Percentiles rank a stretch among this genome's conserved stretches.
Evolutionary conservation across 2,888 invertebrate species (phyloP).

Genomic region (Trissolcus japonicus): DNA sequence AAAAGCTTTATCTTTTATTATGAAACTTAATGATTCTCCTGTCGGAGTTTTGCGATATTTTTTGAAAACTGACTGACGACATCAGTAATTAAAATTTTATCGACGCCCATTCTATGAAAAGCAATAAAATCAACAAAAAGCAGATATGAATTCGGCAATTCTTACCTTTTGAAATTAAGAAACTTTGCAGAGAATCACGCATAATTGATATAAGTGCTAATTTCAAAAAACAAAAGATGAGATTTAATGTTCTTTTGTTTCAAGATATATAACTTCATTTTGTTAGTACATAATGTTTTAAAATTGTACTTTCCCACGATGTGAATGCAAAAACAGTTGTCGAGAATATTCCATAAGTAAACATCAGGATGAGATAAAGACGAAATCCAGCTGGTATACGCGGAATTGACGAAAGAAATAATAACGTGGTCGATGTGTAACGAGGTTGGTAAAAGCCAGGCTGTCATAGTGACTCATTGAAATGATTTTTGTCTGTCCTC

Average conservation of each 20-base stretch:
- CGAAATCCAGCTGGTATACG: constrained; percentile 12
- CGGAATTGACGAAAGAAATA: constrained; percentile 9
- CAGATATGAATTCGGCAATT: constrained; percentile 16
- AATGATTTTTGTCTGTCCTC: constrained; percentile 47
- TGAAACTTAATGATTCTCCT: neutral
- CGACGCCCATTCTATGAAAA: constrained; percentile 18
- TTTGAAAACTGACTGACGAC: constrained; percentile 24
- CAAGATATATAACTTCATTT: too few species aligned
- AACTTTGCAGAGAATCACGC: neutral
- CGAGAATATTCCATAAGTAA: constrained; percentile 14
- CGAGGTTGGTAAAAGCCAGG: constrained; percentile 15
- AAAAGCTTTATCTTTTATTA: neutral
- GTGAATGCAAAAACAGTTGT: neutral
- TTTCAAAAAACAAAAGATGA: too few species aligned
- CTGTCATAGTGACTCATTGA: constrained; percentile 53
- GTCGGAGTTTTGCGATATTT: neutral
- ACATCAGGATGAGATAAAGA: constrained; percentile 12
- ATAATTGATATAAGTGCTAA: neutral
- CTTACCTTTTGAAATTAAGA: too few species aligned
- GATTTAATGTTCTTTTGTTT: too few species aligned
- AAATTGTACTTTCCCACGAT: constrained; percentile 4
- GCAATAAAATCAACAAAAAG: constrained; percentile 28
- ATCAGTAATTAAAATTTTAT: constrained; percentile 40
- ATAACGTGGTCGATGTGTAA: constrained; percentile 27
- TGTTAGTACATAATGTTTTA: neutral